Evolutionary conservation across 2,113 vertebrate species (phyloP).

Genomic region (Gavialis gangeticus): DNA sequence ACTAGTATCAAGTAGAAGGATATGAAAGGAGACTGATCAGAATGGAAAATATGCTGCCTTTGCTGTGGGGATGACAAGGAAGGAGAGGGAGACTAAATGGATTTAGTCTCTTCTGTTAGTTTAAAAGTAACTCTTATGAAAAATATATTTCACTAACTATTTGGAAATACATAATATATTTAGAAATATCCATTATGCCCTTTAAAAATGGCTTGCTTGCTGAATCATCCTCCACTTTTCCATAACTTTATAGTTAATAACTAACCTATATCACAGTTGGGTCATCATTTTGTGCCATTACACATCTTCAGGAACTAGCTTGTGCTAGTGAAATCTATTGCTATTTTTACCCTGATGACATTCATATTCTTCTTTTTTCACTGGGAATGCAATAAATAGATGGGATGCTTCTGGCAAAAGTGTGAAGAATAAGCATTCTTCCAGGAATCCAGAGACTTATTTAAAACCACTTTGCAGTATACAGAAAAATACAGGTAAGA

Average conservation of each 20-base stretch:
- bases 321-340: background rate
- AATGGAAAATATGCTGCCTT: background rate
- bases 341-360: background rate
- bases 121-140: background rate
- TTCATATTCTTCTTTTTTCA: background rate
- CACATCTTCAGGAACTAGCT: background rate
- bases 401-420: constrained; percentile 26
- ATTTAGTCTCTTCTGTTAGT: background rate
- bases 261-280: background rate
- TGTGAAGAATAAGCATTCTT: constrained; percentile 40
- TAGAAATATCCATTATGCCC: background rate
- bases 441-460: constrained; percentile 25
- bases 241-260: background rate
- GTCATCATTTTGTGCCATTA: background rate
- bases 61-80: background rate
- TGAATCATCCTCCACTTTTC: background rate
- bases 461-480: background rate
- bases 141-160: background rate
- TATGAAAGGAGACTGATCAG: background rate
- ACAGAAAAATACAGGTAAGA: constrained; percentile 51
- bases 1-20: background rate
- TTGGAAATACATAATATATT: background rate
- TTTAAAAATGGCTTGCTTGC: background rate
- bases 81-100: background rate
- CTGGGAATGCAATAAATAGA: constrained; percentile 22